Evolutionary conservation across 2,113 vertebrate genomes (phyloP), one percentile per base, ranked within the genome.

Genomic region (Mionectes macconnelli): DNA sequence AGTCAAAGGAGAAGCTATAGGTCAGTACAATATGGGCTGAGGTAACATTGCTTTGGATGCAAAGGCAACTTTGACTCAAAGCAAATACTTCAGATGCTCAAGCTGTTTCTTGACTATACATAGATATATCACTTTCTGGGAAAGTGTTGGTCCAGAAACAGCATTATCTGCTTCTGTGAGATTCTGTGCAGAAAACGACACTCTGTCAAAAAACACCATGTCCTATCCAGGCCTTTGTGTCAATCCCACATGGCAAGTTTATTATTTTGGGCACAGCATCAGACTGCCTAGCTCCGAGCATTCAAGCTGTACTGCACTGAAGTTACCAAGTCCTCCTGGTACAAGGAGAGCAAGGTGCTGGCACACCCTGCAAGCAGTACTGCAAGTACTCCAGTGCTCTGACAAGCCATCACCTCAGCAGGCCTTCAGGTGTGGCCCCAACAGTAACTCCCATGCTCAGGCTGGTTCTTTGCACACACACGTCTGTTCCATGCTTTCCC

Each of bases 141-240:
- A 30, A 16, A 63, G 17, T 0, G 2, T 8, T 1, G 0, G 27
- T 44, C 47, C 47, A 49, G 23, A 49, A 49, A 13, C 23, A 49
- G 47, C 47, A 49, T 49, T 49, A 49, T 49, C 47, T 24, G 47
- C 23, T 49, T 49, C 25, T 24, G 47, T 49, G 47, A 49, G 47
- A 49, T 49, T 49, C 47, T 13, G 47, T 25, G 47, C 12, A 49
- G 47, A 24, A 25, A 49, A 49, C 14, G 23, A 49, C 23, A 49
- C 47, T 23, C 47, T 24, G 47, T 49, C 47, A 49, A 49, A 49
- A 49, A 49, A 5, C 47, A 49, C 23, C 47, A 49, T 7, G 12
- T 14, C 47, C 47, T 49, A 25, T 14, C 23, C 14, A 49, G 25
- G 47, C 47, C 47, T 25, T 24, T 49, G 47, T 49, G 22, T 49